phyloP scores from a whole-genome alignment of 2,113 vertebrate species.

The Daubentonia madagascariensis region DNA sequence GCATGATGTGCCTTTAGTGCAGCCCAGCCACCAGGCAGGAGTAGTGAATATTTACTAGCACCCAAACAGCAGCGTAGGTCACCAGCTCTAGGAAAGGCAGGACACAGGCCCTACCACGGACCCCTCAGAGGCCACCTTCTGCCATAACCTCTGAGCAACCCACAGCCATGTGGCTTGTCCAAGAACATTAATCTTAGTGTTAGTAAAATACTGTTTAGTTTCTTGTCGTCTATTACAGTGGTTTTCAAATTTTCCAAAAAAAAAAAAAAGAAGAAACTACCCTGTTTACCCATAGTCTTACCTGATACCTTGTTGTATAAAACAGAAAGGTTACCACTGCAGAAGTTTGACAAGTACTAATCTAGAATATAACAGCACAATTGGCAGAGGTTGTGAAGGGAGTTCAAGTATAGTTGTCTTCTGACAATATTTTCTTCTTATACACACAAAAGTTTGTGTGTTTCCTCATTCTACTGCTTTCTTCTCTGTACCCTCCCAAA shows the following conservation, averaged over 20 bases:
- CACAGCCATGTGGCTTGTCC: slow-evolving; percentile 68
- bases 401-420: neutral
- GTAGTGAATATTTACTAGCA: slow-evolving; percentile 81
- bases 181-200: neutral
- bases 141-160: neutral
- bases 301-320: neutral
- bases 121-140: neutral
- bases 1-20: slow-evolving; percentile 87
- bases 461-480: neutral
- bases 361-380: neutral
- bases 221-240: neutral
- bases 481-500: neutral
- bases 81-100: slow-evolving; percentile 68
- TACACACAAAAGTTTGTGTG: neutral
- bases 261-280: neutral
- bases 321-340: neutral
- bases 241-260: neutral
- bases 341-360: neutral
- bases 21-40: slow-evolving; percentile 87
- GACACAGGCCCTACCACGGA: neutral
- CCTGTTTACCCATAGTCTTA: neutral
- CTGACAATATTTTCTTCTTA: slow-evolving; percentile 14
- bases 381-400: neutral
- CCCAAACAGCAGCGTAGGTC: slow-evolving; percentile 79
- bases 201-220: slow-evolving; percentile 3